Percentiles rank a stretch among this genome's conserved stretches.
These are phyloP conservation scores for Sitodiplosis mosellana DNA, from an alignment of 1,140 invertebrate species.

Conservation along the genomic window DNA sequence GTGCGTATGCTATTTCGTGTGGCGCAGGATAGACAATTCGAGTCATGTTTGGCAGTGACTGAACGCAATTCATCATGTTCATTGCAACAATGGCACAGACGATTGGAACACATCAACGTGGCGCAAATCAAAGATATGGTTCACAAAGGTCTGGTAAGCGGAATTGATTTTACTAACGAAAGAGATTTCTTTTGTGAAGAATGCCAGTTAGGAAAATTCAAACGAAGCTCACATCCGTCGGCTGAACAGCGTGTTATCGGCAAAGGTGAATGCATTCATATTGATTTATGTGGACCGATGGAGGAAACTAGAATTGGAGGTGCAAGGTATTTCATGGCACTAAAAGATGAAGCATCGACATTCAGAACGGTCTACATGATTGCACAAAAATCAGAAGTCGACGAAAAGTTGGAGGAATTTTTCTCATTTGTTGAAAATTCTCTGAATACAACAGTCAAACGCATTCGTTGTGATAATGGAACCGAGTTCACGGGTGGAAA, in stretches of 20 bases:
- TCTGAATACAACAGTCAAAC: slow-evolving; percentile 14
- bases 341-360: slow-evolving; percentile 1
- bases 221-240: background rate
- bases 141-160: background rate
- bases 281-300: slow-evolving; percentile 17
- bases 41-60: too few relatives aligned
- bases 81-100: background rate
- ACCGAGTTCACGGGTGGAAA: slow-evolving; percentile 12
- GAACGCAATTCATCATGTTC: background rate
- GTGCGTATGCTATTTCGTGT: background rate
- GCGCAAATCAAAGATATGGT: background rate
- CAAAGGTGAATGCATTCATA: slow-evolving; percentile 11
- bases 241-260: background rate
- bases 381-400: background rate
- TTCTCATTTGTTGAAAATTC: background rate
- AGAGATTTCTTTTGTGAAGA: background rate
- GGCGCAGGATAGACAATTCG: background rate
- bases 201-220: background rate
- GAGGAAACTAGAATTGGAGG: slow-evolving; percentile 9
- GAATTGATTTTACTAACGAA: background rate
- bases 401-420: background rate
- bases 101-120: background rate
- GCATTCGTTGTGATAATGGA: too few relatives aligned
- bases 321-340: slow-evolving; percentile 15
- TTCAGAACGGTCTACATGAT: background rate